These are phyloP conservation scores for Omphaloscelis lunosa DNA, from an alignment of 2,888 invertebrate species.

Conservation along the genomic window DNA sequence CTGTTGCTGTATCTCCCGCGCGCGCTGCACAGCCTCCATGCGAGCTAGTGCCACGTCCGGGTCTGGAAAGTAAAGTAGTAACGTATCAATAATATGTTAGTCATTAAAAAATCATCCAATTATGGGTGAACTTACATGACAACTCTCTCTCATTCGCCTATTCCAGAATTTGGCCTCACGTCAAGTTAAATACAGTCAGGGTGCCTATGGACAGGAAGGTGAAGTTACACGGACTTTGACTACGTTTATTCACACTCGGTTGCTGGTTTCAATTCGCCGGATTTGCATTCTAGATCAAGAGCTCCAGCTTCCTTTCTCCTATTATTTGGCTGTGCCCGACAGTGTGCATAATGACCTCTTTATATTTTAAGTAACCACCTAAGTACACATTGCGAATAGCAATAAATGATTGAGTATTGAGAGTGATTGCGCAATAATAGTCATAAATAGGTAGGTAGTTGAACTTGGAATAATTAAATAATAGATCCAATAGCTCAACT, in stretches of 20 bases:
- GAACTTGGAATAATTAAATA: not conserved
- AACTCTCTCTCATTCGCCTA: not conserved
- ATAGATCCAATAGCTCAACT: not conserved
- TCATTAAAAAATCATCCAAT: not conserved
- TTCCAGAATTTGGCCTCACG: not conserved
- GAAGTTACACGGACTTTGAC: not conserved
- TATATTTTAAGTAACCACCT: not conserved
- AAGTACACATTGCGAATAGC: not conserved
- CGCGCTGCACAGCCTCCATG: conserved; percentile 82
- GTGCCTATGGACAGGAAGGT: not conserved
- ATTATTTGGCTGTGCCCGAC: not conserved
- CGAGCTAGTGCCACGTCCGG: conserved; percentile 79
- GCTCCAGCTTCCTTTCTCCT: not conserved
- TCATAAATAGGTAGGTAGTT: not conserved
- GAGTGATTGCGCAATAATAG: not conserved
- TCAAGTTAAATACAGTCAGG: not conserved
- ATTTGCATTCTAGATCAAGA: not conserved
- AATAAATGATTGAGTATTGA: not conserved
- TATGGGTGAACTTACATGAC: not conserved
- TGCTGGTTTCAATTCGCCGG: not conserved
- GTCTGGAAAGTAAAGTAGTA: conserved; percentile 68
- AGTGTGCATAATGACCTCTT: not conserved
- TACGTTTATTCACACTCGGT: not conserved
- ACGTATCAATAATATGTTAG: not conserved
- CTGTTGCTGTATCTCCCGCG: conserved; percentile 80